Evolutionary conservation across 2,113 vertebrate species (phyloP).

Genomic region (Malurus elegans): DNA sequence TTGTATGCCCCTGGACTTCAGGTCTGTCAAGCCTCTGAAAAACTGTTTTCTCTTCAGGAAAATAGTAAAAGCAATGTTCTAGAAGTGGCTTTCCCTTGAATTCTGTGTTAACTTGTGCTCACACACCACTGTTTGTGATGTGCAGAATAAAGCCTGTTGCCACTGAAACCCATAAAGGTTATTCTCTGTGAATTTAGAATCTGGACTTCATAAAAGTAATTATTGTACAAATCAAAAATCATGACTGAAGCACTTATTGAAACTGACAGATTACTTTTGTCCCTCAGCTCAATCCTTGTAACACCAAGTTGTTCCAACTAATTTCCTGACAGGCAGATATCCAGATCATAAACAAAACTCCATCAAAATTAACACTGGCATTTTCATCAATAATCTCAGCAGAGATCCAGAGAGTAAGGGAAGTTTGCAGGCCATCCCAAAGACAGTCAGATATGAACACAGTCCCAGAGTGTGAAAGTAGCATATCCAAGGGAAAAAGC

Average conservation of each 20-base stretch:
- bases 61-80: neutral
- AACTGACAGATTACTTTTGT: neutral
- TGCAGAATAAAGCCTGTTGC: neutral
- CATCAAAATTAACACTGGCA: neutral
- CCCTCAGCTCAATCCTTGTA: neutral
- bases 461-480: neutral
- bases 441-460: neutral
- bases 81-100: neutral
- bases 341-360: neutral
- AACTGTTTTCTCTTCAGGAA: neutral
- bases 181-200: neutral
- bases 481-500: neutral
- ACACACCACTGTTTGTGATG: too few relatives aligned
- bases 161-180: neutral
- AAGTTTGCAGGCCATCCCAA: neutral
- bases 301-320: neutral
- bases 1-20: neutral
- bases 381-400: neutral
- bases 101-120: neutral
- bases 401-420: neutral
- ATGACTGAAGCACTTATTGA: neutral
- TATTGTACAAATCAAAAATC: neutral
- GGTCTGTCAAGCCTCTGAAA: neutral
- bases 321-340: neutral
- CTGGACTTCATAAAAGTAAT: neutral